Conservation (phyloP, 2,888 invertebrate species). For the Agriopis aurantiaria region DNA sequence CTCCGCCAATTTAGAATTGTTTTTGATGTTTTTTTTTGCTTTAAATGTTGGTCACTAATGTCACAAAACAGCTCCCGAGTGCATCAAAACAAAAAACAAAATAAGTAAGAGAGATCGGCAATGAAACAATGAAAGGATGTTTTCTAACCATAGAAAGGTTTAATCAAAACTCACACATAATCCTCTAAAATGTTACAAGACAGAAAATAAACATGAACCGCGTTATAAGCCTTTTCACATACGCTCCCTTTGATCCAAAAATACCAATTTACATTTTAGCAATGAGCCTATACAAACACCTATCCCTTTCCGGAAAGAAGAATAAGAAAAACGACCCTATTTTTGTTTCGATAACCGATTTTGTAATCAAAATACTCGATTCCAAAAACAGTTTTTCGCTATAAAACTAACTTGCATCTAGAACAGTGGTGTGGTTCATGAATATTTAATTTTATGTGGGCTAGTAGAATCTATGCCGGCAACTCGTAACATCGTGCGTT, state of each 20-base stretch:
- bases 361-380: constrained; percentile 62
- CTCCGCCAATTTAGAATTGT: no score
- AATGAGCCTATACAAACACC: constrained; percentile 18
- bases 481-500: constrained; percentile 32
- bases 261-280: constrained; percentile 22
- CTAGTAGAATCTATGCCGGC: constrained; percentile 14
- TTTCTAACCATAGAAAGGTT: not conserved
- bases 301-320: constrained; percentile 14
- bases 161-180: constrained; percentile 34
- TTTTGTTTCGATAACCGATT: constrained; percentile 38
- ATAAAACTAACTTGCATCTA: constrained; percentile 34
- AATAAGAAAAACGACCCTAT: constrained; percentile 29
- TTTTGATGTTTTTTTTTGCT: no score
- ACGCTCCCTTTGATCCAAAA: constrained; percentile 17
- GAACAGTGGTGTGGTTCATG: constrained; percentile 35
- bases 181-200: constrained; percentile 10
- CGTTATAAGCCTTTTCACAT: constrained; percentile 15
- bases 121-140: no score
- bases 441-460: constrained; percentile 34
- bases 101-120: not conserved
- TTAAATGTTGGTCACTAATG: no score
- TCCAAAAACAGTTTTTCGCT: constrained; percentile 37
- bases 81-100: not conserved
- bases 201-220: constrained; percentile 16
- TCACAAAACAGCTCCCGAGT: not conserved